Evolutionary conservation across 2,888 invertebrate genomes (phyloP).

Genomic region (Lasioglossum pauxillum): DNA sequence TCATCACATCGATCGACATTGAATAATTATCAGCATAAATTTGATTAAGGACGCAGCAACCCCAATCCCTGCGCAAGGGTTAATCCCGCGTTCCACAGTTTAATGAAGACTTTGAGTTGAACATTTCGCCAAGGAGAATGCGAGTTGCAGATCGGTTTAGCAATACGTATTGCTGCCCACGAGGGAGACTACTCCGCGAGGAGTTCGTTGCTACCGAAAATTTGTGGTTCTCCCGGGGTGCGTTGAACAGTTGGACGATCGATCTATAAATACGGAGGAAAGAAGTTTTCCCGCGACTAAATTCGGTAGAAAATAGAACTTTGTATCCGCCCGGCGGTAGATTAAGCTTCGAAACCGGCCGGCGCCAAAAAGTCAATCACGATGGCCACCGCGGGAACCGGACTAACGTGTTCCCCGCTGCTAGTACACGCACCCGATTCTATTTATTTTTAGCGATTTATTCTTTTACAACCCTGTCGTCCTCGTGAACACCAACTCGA

Average conservation of each 20-base stretch:
- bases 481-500: constrained; percentile 56
- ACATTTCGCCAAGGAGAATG: not conserved
- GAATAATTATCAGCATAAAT: not conserved
- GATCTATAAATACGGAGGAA: not conserved
- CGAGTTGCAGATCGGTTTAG: not conserved
- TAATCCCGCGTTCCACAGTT: not conserved
- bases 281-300: not conserved
- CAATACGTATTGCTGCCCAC: not conserved
- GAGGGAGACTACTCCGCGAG: not conserved
- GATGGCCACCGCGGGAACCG: constrained; percentile 16
- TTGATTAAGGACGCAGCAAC: not conserved
- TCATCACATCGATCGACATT: not conserved
- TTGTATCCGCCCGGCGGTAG: not conserved
- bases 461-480: constrained; percentile 54
- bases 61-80: not conserved
- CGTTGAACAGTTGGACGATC: not conserved
- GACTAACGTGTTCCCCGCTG: constrained; percentile 42
- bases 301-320: constrained; percentile 45
- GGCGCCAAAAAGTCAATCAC: constrained; percentile 56
- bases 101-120: not conserved
- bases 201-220: not conserved
- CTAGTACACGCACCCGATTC: constrained; percentile 23
- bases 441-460: constrained; percentile 58
- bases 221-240: not conserved
- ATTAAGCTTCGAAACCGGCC: constrained; percentile 30